These are phyloP conservation scores for Petrocephalus schoutedeni DNA, from an alignment of 2,797 vertebrate species.

Conservation along the genomic window DNA sequence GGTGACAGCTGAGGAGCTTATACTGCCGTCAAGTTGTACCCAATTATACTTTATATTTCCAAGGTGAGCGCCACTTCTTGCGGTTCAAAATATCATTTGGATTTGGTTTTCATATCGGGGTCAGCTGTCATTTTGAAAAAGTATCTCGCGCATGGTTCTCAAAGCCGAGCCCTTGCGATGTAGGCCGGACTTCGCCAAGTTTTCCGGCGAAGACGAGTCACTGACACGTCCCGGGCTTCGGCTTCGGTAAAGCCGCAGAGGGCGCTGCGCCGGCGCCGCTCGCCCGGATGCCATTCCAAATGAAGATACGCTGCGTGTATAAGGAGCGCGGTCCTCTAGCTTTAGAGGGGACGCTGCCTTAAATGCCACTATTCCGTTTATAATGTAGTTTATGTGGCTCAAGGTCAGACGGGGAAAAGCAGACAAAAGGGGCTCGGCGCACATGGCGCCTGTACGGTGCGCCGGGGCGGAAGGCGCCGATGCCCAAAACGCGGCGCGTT, in stretches of 20 bases:
- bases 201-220: background rate
- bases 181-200: background rate
- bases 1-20: background rate
- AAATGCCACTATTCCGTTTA: background rate
- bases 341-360: background rate
- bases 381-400: background rate
- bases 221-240: background rate
- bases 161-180: background rate
- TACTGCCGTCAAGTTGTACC: background rate
- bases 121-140: background rate
- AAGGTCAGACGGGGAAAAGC: background rate
- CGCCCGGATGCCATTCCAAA: background rate
- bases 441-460: background rate
- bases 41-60: background rate
- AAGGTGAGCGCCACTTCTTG: background rate
- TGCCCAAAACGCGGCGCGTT: background rate
- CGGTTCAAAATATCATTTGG: background rate
- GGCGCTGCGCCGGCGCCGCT: background rate
- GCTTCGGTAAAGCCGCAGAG: background rate
- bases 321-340: background rate
- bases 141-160: background rate
- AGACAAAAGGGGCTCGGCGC: background rate
- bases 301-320: background rate
- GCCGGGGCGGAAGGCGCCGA: background rate
- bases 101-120: background rate